Evolutionary conservation across 2,113 vertebrate genomes (phyloP).

Genomic region (Aythya baeri): DNA sequence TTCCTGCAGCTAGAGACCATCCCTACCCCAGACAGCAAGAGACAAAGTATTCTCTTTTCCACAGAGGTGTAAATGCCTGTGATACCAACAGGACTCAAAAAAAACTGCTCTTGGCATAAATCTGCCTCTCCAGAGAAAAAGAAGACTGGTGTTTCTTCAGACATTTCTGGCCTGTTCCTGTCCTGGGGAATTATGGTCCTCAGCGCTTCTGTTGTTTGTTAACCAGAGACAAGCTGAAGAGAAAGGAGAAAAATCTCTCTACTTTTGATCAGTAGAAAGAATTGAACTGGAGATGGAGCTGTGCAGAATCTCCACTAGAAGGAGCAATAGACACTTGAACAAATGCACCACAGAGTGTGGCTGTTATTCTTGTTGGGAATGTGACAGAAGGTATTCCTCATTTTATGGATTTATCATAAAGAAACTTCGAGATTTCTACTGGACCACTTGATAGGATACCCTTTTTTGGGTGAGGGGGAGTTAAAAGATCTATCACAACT

Average conservation of each 20-base stretch:
- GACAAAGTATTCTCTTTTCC: slow-evolving; percentile 97
- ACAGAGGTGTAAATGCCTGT: slow-evolving; percentile 88
- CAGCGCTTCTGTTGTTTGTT: slow-evolving; percentile 24
- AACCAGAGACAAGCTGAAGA: not conserved
- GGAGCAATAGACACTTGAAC: slow-evolving; percentile 56
- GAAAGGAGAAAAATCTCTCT: not conserved
- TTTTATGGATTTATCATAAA: slow-evolving; percentile 63
- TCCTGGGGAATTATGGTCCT: not conserved
- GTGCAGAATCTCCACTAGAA: slow-evolving; percentile 44
- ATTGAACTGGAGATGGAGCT: not conserved
- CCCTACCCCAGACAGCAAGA: slow-evolving; percentile 95
- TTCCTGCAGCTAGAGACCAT: slow-evolving; percentile 98
- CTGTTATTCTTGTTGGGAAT: slow-evolving; percentile 36
- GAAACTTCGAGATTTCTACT: slow-evolving; percentile 58
- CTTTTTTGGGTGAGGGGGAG: slow-evolving; percentile 28
- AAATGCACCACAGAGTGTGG: not conserved
- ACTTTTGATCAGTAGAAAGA: not conserved
- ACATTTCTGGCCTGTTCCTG: not conserved
- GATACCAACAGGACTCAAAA: not conserved
- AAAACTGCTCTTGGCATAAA: not conserved
- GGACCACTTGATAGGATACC: slow-evolving; percentile 50
- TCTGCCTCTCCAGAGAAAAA: not conserved
- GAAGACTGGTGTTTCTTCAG: not conserved
- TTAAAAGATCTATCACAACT: slow-evolving; percentile 52
- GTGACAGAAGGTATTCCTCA: slow-evolving; percentile 59